Conservation (phyloP, 1,140 invertebrate genomes). For the Belonocnema kinseyi region DNA sequence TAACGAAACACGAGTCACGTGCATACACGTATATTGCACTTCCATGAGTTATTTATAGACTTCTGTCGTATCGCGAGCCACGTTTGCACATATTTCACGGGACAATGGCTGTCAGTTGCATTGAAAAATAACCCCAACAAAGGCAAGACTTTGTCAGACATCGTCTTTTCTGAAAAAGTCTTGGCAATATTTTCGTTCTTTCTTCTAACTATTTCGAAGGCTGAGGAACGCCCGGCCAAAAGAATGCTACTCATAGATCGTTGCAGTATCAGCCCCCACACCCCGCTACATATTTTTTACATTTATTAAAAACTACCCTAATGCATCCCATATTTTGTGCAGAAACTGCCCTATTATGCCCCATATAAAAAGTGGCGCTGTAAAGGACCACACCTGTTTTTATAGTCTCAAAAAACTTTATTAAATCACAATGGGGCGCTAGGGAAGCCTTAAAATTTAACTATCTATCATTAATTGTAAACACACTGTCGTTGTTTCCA, state of each 20-base stretch:
- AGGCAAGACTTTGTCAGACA: conserved; percentile 9
- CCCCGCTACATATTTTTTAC: too few relatives aligned
- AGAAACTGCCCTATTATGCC: too few relatives aligned
- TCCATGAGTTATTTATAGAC: conserved; percentile 36
- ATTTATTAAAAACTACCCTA: too few relatives aligned
- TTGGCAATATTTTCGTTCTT: not conserved
- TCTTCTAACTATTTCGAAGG: not conserved
- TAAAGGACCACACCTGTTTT: too few relatives aligned
- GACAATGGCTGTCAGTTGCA: conserved; percentile 19
- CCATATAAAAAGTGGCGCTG: too few relatives aligned
- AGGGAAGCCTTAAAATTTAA: too few relatives aligned
- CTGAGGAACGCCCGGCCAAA: not conserved
- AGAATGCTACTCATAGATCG: not conserved
- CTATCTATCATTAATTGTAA: too few relatives aligned
- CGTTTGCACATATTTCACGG: conserved; percentile 27
- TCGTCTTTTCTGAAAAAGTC: conserved; percentile 1
- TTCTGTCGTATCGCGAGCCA: conserved; percentile 24
- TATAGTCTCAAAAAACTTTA: too few relatives aligned
- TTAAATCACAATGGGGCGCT: too few relatives aligned
- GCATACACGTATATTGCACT: conserved; percentile 23
- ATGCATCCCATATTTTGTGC: too few relatives aligned
- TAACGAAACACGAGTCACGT: conserved; percentile 25
- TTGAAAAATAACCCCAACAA: conserved; percentile 30
- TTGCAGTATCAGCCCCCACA: too few relatives aligned
- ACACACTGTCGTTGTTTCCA: too few relatives aligned